Evolutionary conservation across 2,888 invertebrate genomes (phyloP).

Genomic region (Myathropa florea): DNA sequence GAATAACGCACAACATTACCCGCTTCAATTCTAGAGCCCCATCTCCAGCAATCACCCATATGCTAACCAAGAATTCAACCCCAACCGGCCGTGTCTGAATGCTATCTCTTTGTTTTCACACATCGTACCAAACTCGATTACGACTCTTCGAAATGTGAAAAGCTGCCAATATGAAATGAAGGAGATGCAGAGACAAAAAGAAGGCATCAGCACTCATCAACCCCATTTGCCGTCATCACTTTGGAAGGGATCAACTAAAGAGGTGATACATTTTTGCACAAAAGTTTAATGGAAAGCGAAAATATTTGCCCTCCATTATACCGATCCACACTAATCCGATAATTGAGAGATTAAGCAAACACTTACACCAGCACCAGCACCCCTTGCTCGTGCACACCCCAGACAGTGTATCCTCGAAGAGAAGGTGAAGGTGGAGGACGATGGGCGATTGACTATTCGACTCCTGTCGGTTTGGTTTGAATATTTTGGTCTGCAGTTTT

Average conservation of each 20-base stretch:
- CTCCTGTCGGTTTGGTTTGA: conserved; percentile 56
- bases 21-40: background rate
- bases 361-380: conserved; percentile 11
- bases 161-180: conserved; percentile 12
- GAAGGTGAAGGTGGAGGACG: conserved; percentile 28
- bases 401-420: conserved; percentile 37
- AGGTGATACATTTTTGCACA: conserved; percentile 54
- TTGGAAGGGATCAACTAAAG: conserved; percentile 37
- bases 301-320: conserved; percentile 67
- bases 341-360: conserved; percentile 70
- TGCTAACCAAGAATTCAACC: too few relatives aligned
- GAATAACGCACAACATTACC: too few relatives aligned
- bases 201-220: conserved; percentile 14
- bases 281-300: conserved; percentile 63
- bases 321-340: conserved; percentile 67
- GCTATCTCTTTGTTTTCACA: conserved; percentile 15
- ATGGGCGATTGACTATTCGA: conserved; percentile 66
- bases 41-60: background rate
- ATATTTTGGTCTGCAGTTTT: conserved; percentile 37
- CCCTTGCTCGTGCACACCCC: background rate
- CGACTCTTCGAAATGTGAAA: conserved; percentile 24
- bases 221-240: background rate
- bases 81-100: background rate
- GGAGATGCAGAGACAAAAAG: background rate
- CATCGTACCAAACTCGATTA: conserved; percentile 35